phyloP scores from a whole-genome alignment of 2,888 invertebrate species.

The Myopa testacea region DNA sequence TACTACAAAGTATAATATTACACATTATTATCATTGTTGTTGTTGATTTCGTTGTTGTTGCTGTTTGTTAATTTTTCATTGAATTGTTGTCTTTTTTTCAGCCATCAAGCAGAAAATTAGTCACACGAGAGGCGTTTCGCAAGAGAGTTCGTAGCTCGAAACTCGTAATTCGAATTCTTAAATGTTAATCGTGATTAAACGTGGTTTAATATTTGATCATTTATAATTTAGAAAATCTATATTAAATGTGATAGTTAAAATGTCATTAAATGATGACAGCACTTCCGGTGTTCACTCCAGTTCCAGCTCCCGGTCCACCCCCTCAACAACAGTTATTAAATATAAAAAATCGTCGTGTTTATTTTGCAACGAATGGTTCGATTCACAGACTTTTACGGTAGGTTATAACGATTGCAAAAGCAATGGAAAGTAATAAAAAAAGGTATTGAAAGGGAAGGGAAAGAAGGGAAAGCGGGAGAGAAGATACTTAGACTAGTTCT shows the following conservation, averaged over 20 bases:
- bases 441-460: not conserved
- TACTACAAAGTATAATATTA: not conserved
- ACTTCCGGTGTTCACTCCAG: not conserved
- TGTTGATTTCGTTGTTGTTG: constrained; percentile 24
- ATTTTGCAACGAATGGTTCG: constrained; percentile 76
- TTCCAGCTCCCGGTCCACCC: not conserved
- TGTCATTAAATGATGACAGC: constrained; percentile 9
- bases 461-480: not conserved
- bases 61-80: constrained; percentile 24
- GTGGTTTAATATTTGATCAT: not conserved
- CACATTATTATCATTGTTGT: not conserved
- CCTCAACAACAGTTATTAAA: constrained; percentile 61
- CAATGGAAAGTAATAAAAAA: not conserved
- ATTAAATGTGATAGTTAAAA: not conserved
- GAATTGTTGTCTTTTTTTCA: constrained; percentile 32
- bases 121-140: constrained; percentile 42
- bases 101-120: constrained; percentile 36
- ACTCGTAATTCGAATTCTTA: not conserved
- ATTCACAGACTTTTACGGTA: constrained; percentile 76
- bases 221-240: not conserved
- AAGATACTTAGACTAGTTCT: not conserved
- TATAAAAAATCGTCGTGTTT: constrained; percentile 74
- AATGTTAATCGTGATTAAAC: not conserved
- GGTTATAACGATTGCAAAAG: constrained; percentile 20
- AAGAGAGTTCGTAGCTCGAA: constrained; percentile 16